phyloP scores from a whole-genome alignment of 1,140 invertebrate genomes.

The Lamellibrachia luymesi region DNA sequence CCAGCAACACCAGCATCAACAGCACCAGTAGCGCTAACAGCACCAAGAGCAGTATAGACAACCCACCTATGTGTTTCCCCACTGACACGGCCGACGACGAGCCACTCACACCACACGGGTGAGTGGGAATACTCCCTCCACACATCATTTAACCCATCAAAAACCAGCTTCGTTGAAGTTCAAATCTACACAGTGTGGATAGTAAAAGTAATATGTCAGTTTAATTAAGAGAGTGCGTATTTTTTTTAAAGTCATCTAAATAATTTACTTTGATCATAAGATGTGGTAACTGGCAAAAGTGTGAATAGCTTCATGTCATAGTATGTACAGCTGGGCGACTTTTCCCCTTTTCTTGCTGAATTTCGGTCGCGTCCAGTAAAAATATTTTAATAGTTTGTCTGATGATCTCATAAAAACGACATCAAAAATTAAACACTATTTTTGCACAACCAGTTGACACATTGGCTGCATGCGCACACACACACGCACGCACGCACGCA shows the following conservation, averaged over 20 bases:
- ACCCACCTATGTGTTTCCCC: conserved; percentile 1
- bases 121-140: not conserved
- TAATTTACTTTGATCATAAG: too few species aligned
- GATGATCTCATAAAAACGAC: not conserved
- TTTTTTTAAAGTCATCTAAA: too few species aligned
- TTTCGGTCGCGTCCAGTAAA: too few species aligned
- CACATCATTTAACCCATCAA: not conserved
- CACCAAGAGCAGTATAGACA: conserved; percentile 19
- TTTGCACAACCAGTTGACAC: not conserved
- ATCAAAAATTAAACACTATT: not conserved
- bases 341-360: too few species aligned
- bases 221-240: not conserved
- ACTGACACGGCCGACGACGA: not conserved
- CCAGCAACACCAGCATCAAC: conserved; percentile 21
- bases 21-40: conserved; percentile 17
- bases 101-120: not conserved
- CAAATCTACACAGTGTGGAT: not conserved
- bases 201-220: not conserved
- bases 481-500: not conserved
- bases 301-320: too few species aligned
- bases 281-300: too few species aligned
- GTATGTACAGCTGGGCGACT: not conserved
- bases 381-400: not conserved
- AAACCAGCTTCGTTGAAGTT: not conserved
- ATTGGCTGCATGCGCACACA: not conserved